Evolutionary conservation across 2,113 vertebrate species (phyloP), one percentile per base, ranked within the genome.

Genomic region (Casuarius casuarius): DNA sequence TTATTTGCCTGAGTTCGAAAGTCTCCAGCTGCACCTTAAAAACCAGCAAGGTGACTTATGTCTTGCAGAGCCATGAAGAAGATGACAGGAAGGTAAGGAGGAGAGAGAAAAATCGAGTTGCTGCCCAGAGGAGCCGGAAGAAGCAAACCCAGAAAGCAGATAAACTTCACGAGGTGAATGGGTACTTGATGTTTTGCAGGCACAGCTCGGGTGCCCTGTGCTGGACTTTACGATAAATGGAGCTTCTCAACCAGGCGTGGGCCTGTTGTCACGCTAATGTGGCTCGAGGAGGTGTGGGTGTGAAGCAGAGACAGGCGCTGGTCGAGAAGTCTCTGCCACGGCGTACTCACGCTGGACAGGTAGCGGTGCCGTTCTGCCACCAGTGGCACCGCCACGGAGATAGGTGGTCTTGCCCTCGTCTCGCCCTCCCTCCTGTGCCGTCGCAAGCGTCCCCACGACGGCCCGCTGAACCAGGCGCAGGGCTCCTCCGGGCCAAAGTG

Each of bases 111-210:
- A 99, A 99, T 87, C 98, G 99, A 85, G 98, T 99, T 8, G 99
- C 99, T 35, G 99, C 99, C 19, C 99, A 99, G 97, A 99, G 98
- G 85, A 99, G 99, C 94, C 97, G 99, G 49, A 99, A 99, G 97
- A 99, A 99, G 95, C 99, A 99, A 97, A 99, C 98, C 2, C 98
- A 99, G 97, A 99, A 99, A 97, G 99, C 99, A 18, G 99, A 99
- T 94, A 97, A 98, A 88, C 98, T 99, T 79, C 99, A 99, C 0
- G 97, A 99, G 99, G 99, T 99, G 95, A 96, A 96, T 44, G 87
- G 31, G 29, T 65, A 33, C 68, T 81, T 5, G 23, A 54, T 28
- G n/a, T 29, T 93, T 91, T 29, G 62, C 49, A 10, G 82, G 56
- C 68, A 51, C 1, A 0, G 44, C 48, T 80, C 15, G 72, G 65